Evolutionary conservation across 2,113 vertebrate genomes (phyloP).

Genomic region (Naja naja): DNA sequence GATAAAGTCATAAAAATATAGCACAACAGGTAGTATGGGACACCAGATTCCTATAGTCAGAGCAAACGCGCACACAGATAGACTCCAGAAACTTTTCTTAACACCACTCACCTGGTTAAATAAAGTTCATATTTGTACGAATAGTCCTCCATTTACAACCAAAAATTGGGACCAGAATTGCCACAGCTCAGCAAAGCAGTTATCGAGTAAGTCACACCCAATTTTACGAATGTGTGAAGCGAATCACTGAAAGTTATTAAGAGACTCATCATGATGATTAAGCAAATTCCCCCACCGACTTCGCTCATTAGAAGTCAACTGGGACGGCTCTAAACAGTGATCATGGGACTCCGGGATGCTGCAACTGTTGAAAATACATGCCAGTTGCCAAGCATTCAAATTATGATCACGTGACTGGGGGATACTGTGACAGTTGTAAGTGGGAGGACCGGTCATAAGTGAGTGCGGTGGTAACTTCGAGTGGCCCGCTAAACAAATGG

Average conservation of each 20-base stretch:
- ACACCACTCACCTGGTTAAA: not conserved
- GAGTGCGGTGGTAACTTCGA: not conserved
- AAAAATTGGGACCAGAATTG: not conserved
- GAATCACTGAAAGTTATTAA: too few species aligned
- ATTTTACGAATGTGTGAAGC: too few species aligned
- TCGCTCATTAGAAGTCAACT: not conserved
- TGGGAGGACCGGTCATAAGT: not conserved
- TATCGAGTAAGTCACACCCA: too few species aligned
- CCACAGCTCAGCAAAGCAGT: not conserved
- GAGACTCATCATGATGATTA: too few species aligned
- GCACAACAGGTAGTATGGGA: conserved; percentile 43
- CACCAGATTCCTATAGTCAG: conserved; percentile 35
- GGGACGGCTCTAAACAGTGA: not conserved
- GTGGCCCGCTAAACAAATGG: not conserved
- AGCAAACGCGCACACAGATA: not conserved
- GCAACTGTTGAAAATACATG: not conserved
- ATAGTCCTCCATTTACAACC: too few species aligned
- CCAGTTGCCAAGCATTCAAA: not conserved
- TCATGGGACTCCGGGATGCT: not conserved
- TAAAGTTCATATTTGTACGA: not conserved
- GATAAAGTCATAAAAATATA: conserved; percentile 21
- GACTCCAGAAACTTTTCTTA: conserved; percentile 34
- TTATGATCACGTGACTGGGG: not conserved
- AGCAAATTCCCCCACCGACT: too few species aligned
- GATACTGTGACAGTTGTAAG: not conserved